A percentile compares a stretch with the other conserved stretches of the same genome.
Evolutionary conservation across 1,140 invertebrate genomes (phyloP).

Genomic region (Delia radicum): DNA sequence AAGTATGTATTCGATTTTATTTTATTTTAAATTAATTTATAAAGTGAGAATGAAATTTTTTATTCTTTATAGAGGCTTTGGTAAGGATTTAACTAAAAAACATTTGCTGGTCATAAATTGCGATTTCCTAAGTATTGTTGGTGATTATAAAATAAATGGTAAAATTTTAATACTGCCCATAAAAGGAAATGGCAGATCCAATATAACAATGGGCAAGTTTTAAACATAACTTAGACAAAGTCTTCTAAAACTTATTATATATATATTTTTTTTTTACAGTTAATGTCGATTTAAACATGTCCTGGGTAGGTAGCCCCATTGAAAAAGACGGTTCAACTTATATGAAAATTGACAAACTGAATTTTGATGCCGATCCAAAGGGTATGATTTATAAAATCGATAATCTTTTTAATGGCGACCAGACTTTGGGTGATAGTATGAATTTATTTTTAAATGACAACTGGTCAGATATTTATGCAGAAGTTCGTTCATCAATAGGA

Average conservation of each 20-base stretch:
- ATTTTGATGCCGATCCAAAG: slow-evolving; percentile 27
- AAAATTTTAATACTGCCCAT: slow-evolving; percentile 56
- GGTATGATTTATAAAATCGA: slow-evolving; percentile 36
- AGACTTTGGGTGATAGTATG: slow-evolving; percentile 54
- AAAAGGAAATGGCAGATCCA: slow-evolving; percentile 50
- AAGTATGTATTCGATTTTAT: slow-evolving; percentile 35
- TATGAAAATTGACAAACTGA: slow-evolving; percentile 34
- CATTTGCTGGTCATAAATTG: slow-evolving; percentile 32
- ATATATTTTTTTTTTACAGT: slow-evolving; percentile 21
- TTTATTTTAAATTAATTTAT: too few relatives aligned
- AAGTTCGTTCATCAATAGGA: slow-evolving; percentile 58
- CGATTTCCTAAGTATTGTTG: slow-evolving; percentile 35
- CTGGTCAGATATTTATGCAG: slow-evolving; percentile 58
- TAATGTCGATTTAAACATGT: slow-evolving; percentile 28
- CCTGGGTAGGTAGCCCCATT: slow-evolving; percentile 31
- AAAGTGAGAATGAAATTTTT: not conserved
- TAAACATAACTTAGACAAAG: not conserved
- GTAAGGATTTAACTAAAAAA: slow-evolving; percentile 40
- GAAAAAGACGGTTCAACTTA: slow-evolving; percentile 37
- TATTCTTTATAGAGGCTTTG: slow-evolving; percentile 38
- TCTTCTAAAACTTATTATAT: not conserved
- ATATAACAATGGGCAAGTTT: slow-evolving; percentile 54
- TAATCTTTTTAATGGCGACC: slow-evolving; percentile 57
- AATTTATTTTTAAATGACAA: slow-evolving; percentile 64
- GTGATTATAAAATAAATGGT: slow-evolving; percentile 55